These are phyloP conservation scores for Chelon labrosus DNA, from an alignment of 2,797 vertebrate species.

Conservation along the genomic window DNA sequence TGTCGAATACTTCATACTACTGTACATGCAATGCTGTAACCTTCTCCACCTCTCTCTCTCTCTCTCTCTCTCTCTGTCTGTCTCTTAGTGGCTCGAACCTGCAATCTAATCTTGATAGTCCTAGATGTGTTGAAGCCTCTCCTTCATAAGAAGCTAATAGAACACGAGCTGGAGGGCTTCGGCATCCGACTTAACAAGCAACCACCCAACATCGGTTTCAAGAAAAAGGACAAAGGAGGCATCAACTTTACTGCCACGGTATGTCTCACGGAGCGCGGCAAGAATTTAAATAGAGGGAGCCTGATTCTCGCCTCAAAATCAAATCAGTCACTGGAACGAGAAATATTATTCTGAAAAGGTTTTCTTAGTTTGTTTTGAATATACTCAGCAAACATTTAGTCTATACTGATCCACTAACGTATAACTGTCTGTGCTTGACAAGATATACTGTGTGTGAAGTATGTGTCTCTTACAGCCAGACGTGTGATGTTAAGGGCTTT, in stretches of 20 bases:
- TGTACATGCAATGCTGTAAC: background rate
- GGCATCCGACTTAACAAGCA: slow-evolving; percentile 97
- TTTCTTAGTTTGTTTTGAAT: background rate
- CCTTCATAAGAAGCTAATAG: slow-evolving; percentile 97
- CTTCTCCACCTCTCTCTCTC: background rate
- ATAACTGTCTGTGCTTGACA: background rate
- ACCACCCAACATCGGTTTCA: slow-evolving; percentile 98
- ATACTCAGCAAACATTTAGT: background rate
- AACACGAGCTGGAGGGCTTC: slow-evolving; percentile 97
- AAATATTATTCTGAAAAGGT: background rate
- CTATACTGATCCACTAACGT: no score
- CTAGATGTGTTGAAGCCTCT: slow-evolving; percentile 97
- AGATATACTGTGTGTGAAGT: background rate
- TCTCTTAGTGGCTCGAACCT: slow-evolving; percentile 94
- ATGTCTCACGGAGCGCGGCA: slow-evolving; percentile 28
- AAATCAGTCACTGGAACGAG: background rate
- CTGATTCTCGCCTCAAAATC: background rate
- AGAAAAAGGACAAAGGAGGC: slow-evolving; percentile 99
- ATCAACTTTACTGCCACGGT: slow-evolving; percentile 98
- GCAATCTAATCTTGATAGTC: slow-evolving; percentile 98
- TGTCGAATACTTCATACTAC: background rate
- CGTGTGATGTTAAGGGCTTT: background rate
- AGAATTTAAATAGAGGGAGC: background rate
- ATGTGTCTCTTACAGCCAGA: background rate
- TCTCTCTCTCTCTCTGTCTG: slow-evolving; percentile 10